Conservation (phyloP, 2,888 invertebrate genomes). For the Crossocerus cetratus region DNA sequence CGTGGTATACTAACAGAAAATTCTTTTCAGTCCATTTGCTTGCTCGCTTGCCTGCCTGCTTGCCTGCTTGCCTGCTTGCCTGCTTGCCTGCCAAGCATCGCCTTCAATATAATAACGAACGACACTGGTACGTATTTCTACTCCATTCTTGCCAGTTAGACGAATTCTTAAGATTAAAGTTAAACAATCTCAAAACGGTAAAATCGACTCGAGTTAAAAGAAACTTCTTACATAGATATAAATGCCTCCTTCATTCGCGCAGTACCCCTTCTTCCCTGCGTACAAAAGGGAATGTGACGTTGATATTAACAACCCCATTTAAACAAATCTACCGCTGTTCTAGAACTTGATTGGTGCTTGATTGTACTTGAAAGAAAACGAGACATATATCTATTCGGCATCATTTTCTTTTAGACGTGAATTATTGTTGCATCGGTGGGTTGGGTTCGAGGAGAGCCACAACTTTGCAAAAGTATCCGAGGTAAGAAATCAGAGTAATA, state of each 20-base stretch:
- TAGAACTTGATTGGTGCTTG: too few relatives aligned
- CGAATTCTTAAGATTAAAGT: slow-evolving; percentile 35
- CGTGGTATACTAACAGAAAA: slow-evolving; percentile 14
- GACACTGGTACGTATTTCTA: slow-evolving; percentile 7
- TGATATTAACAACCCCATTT: slow-evolving; percentile 6
- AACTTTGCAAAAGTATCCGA: slow-evolving; percentile 33
- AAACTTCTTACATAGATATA: not conserved
- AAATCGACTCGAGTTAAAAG: slow-evolving; percentile 20
- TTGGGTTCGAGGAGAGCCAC: slow-evolving; percentile 25
- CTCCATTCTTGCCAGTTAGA: slow-evolving; percentile 13
- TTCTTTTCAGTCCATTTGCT: slow-evolving; percentile 10
- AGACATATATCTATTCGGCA: not conserved
- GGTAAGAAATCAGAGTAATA: slow-evolving; percentile 34
- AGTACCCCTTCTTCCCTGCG: slow-evolving; percentile 7
- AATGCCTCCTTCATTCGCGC: slow-evolving; percentile 7
- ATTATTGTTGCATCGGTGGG: slow-evolving; percentile 16
- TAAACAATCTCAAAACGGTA: slow-evolving; percentile 23
- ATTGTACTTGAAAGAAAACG: not conserved
- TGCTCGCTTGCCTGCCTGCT: not conserved
- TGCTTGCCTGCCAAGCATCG: slow-evolving; percentile 10
- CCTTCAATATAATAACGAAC: slow-evolving; percentile 32
- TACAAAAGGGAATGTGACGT: slow-evolving; percentile 31
- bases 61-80: slow-evolving; percentile 4
- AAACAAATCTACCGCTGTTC: slow-evolving; percentile 6
- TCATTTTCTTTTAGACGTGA: slow-evolving; percentile 34